Base-by-base conservation (phyloP, 2,888 invertebrate species). In the Erynnis tages region DNA sequence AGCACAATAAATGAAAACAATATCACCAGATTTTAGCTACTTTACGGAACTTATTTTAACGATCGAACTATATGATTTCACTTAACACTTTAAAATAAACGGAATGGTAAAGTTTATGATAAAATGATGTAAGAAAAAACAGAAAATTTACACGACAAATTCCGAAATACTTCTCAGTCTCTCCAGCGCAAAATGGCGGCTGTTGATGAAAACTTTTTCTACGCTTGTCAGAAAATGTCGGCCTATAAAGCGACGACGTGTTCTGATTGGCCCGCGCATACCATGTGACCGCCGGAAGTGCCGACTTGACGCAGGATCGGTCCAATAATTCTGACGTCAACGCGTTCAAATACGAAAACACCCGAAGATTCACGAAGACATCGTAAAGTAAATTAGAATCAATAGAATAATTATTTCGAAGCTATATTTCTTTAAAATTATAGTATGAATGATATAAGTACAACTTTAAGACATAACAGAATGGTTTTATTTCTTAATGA, bases 151-250 rank as follows among this genome's bases (percentile, higher is more conserved):
- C 90, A 91, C 91, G 91, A 91, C 92, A 92, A 92, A 92, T 91
- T 92, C 91, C 91, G 91, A 93, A 93, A 92, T 93, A 92, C 92
- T 91, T 92, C 92, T 91, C 91, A 93, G 92, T 92, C 93, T 91
- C 91, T 91, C 91, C 93, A 93, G 93, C 93, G 93, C 94, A 96
- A 96, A 94, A 96, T 96, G 96, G 96, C 96, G 95, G 95, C 95
- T 95, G 94, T 94, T 95, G 95, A 95, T 95, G 94, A 94, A 93
- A 94, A 95, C 93, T 95, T 96, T 95, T 95, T 94, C 94, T 95
- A 95, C 94, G 95, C 95, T 95, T 95, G 95, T 95, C 95, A 95
- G 93, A 94, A 94, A 89, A 89, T 88, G 91, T 91, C 90, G 88
- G 90, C 86, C 90, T 85, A 82, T 76, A 82, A 74, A 79, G 81